A percentile compares a stretch with the other conserved stretches of the same genome.
Conservation (phyloP, 1,140 invertebrate genomes). For the Lamellibrachia luymesi region DNA sequence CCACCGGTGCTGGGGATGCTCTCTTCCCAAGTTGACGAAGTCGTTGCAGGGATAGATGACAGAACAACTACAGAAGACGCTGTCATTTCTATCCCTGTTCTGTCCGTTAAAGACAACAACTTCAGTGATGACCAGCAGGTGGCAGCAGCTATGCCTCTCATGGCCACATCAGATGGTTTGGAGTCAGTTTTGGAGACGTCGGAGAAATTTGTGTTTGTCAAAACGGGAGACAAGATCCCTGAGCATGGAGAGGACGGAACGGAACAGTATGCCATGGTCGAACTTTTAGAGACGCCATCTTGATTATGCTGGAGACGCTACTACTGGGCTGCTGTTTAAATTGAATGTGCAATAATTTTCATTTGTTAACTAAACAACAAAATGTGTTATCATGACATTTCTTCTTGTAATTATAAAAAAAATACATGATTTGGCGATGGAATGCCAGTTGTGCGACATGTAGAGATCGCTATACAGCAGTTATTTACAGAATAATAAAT, state of each 20-base stretch:
- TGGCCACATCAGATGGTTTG: background rate
- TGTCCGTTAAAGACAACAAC: background rate
- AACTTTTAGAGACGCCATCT: background rate
- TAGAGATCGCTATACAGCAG: no score
- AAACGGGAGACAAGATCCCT: background rate
- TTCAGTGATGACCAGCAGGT: background rate
- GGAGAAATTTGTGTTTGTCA: background rate
- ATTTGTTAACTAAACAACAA: no score
- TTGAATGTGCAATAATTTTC: no score
- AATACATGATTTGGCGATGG: no score
- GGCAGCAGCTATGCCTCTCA: background rate
- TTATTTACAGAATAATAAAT: no score
- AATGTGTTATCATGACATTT: no score
- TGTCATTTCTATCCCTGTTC: background rate
- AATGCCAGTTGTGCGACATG: no score
- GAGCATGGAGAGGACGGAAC: background rate
- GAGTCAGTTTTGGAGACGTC: background rate
- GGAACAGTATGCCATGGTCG: background rate
- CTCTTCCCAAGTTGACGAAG: background rate
- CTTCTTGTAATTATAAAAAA: no score
- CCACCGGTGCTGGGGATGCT: background rate
- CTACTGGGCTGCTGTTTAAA: background rate
- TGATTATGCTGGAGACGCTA: background rate
- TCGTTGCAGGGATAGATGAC: background rate
- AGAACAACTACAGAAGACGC: background rate